Evolutionary conservation across 2,888 invertebrate genomes (phyloP).

Genomic region (Agrilus cyanescens): DNA sequence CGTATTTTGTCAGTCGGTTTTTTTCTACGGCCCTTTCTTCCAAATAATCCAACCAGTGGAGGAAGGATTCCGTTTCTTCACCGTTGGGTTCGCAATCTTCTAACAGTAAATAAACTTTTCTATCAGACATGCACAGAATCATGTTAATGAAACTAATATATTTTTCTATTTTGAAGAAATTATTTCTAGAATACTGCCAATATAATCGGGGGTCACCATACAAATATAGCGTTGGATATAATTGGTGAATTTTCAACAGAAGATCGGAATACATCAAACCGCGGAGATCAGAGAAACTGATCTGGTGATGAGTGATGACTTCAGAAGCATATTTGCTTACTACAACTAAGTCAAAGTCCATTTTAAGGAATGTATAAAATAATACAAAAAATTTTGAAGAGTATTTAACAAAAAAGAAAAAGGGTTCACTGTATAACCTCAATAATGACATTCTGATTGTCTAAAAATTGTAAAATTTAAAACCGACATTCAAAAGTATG

Average conservation of each 20-base stretch:
- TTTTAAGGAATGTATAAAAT: constrained; percentile 14
- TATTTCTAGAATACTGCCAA: constrained; percentile 20
- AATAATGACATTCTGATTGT: no score
- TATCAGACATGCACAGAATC: constrained; percentile 15
- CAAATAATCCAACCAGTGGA: constrained; percentile 15
- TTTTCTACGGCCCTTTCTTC: no score
- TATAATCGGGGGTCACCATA: constrained; percentile 16
- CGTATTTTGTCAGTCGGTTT: no score
- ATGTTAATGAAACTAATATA: constrained; percentile 19
- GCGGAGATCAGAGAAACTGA: constrained; percentile 9
- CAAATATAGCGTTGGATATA: constrained; percentile 14
- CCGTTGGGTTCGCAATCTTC: constrained; percentile 17
- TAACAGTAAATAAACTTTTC: constrained; percentile 18
- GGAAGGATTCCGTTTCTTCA: constrained; percentile 16
- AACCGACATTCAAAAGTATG: no score
- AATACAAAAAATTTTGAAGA: no score
- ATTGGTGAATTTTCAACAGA: constrained; percentile 15
- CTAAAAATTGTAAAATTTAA: no score
- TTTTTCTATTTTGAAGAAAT: constrained; percentile 20
- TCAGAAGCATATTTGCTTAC: constrained; percentile 21
- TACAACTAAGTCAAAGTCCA: constrained; percentile 16
- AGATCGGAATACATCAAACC: constrained; percentile 12
- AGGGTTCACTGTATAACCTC: no score
- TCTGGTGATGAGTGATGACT: constrained; percentile 12
- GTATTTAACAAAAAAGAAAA: no score